Evolutionary conservation across 2,888 invertebrate genomes (phyloP).

Genomic region (Nomada ferruginata): DNA sequence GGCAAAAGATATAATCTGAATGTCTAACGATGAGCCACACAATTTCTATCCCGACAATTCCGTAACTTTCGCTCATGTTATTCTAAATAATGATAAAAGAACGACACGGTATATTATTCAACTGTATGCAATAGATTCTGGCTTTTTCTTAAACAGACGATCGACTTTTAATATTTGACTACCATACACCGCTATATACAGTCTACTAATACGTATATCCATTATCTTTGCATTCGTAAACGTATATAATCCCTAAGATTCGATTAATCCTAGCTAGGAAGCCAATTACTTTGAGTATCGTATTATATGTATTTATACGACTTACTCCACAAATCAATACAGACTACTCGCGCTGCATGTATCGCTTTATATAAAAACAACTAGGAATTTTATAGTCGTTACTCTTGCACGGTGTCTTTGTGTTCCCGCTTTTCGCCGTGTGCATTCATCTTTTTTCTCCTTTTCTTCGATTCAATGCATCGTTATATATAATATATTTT

Average conservation of each 20-base stretch:
- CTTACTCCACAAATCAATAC: conserved; percentile 71
- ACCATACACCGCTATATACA: conserved; percentile 73
- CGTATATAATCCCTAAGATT: conserved; percentile 73
- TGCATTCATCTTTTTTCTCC: background rate
- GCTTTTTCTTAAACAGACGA: conserved; percentile 76
- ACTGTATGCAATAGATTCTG: conserved; percentile 40
- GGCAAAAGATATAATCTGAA: conserved; percentile 43
- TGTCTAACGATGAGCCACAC: conserved; percentile 9
- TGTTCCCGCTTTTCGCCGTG: conserved; percentile 1
- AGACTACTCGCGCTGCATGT: conserved; percentile 73
- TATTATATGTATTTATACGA: conserved; percentile 55
- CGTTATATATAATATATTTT: background rate
- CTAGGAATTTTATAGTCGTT: conserved; percentile 56
- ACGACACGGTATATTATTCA: conserved; percentile 8
- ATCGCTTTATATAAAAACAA: conserved; percentile 65
- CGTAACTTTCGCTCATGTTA: conserved; percentile 10
- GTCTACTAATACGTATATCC: conserved; percentile 70
- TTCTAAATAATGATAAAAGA: conserved; percentile 20
- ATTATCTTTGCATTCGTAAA: conserved; percentile 70
- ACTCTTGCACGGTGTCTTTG: conserved; percentile 22
- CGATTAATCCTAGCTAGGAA: conserved; percentile 77
- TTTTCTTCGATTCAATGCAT: too few relatives aligned
- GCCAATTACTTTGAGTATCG: conserved; percentile 73
- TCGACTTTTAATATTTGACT: conserved; percentile 69
- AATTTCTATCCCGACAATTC: background rate